phyloP scores from a whole-genome alignment of 2,113 vertebrate genomes.

The Paracanthobrama guichenoti region DNA sequence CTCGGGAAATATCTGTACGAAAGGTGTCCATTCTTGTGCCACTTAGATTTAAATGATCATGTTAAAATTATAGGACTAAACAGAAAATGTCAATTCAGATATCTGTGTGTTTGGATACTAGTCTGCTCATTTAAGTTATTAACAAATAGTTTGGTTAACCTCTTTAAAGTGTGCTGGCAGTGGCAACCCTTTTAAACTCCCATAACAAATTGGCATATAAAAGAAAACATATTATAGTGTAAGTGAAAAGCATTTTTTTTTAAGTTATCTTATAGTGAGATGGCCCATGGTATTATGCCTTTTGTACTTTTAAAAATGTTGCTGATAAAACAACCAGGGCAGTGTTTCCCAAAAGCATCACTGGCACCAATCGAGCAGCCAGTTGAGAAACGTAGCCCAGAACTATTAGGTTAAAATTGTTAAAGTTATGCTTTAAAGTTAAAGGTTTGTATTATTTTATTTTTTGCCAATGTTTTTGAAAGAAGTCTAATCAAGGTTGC shows the following conservation, averaged over 20 bases:
- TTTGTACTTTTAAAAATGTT: background rate
- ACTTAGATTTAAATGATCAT: background rate
- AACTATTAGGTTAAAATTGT: too few relatives aligned
- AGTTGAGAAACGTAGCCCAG: too few relatives aligned
- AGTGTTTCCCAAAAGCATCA: too few relatives aligned
- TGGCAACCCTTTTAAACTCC: background rate
- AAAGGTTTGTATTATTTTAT: too few relatives aligned
- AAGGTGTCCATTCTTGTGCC: background rate
- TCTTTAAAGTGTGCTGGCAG: background rate
- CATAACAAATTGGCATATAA: background rate
- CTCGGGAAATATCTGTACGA: background rate
- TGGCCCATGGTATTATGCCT: background rate
- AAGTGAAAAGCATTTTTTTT: background rate
- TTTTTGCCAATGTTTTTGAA: too few relatives aligned
- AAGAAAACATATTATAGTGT: background rate
- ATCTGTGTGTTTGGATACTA: background rate
- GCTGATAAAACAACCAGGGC: background rate
- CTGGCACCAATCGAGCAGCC: too few relatives aligned
- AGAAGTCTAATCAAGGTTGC: too few relatives aligned
- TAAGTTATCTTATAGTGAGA: too few relatives aligned
- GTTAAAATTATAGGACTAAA: background rate
- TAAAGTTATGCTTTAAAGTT: too few relatives aligned
- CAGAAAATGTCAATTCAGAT: background rate
- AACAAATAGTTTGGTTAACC: background rate
- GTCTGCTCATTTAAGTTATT: background rate